These are phyloP conservation scores for Craniophora ligustri DNA, from an alignment of 2,888 invertebrate species.

Conservation along the genomic window DNA sequence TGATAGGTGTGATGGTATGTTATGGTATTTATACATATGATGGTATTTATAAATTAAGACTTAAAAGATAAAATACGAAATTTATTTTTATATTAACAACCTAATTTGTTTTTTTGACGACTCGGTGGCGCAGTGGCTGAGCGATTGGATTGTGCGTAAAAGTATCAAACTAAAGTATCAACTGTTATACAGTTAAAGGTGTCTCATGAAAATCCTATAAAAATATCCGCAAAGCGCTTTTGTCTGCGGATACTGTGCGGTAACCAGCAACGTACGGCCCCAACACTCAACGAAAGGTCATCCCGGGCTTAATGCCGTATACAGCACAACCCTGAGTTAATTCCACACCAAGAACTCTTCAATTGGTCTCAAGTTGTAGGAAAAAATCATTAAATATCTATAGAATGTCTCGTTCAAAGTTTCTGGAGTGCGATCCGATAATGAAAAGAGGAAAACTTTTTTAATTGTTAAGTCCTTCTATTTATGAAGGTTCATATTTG, in stretches of 20 bases:
- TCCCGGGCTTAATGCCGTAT: conserved; percentile 37
- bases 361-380: conserved; percentile 38
- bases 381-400: conserved; percentile 47
- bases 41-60: too few relatives aligned
- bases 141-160: too few relatives aligned
- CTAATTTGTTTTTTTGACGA: too few relatives aligned
- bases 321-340: conserved; percentile 36
- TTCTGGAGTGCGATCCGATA: conserved; percentile 31
- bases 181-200: too few relatives aligned
- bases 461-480: conserved; percentile 33
- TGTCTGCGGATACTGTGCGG: conserved; percentile 7
- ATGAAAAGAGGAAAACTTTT: conserved; percentile 44
- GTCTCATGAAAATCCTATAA: too few relatives aligned
- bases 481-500: conserved; percentile 18
- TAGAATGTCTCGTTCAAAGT: conserved; percentile 34
- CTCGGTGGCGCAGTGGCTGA: too few relatives aligned
- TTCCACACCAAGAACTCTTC: conserved; percentile 22
- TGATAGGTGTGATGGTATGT: too few relatives aligned
- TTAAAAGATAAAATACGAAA: too few relatives aligned
- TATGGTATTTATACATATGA: too few relatives aligned
- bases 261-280: not conserved
- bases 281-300: conserved; percentile 34
- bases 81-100: too few relatives aligned
- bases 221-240: conserved; percentile 11
- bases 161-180: too few relatives aligned